Evolutionary conservation across 2,888 invertebrate genomes (phyloP).

Genomic region (Orgyia antiqua): DNA sequence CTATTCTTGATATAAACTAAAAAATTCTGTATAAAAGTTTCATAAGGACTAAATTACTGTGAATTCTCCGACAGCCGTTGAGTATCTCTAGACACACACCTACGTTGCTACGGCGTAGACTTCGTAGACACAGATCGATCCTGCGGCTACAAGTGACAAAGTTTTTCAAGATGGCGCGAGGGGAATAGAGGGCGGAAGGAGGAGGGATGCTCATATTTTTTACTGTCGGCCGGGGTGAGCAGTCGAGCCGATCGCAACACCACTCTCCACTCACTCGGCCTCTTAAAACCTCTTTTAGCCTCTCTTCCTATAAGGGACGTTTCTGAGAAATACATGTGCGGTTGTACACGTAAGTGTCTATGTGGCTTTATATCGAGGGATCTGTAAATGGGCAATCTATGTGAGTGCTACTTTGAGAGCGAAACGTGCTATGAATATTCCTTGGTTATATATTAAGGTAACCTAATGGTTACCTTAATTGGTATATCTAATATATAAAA

Average conservation of each 20-base stretch:
- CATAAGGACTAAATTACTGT: too few species aligned
- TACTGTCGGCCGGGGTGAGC: conserved; percentile 76
- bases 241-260: conserved; percentile 74
- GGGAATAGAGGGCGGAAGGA: conserved; percentile 35
- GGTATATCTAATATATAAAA: too few species aligned
- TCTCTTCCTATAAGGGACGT: conserved; percentile 54
- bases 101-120: conserved; percentile 47
- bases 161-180: conserved; percentile 73
- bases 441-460: too few species aligned
- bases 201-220: conserved; percentile 75
- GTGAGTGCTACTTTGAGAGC: conserved; percentile 29
- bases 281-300: conserved; percentile 69
- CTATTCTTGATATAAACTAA: too few species aligned
- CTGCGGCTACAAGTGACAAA: conserved; percentile 74
- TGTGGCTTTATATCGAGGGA: conserved; percentile 39
- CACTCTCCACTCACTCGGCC: conserved; percentile 73
- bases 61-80: background rate
- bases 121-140: conserved; percentile 70
- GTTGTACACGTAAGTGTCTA: conserved; percentile 58
- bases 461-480: too few species aligned
- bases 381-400: conserved; percentile 42
- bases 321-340: conserved; percentile 54
- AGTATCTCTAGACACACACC: conserved; percentile 23
- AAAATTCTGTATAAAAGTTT: too few species aligned
- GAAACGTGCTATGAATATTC: conserved; percentile 23